These are phyloP conservation scores for Chamaetylas fuelleborni DNA, from an alignment of 2,113 vertebrate species.

Conservation along the genomic window DNA sequence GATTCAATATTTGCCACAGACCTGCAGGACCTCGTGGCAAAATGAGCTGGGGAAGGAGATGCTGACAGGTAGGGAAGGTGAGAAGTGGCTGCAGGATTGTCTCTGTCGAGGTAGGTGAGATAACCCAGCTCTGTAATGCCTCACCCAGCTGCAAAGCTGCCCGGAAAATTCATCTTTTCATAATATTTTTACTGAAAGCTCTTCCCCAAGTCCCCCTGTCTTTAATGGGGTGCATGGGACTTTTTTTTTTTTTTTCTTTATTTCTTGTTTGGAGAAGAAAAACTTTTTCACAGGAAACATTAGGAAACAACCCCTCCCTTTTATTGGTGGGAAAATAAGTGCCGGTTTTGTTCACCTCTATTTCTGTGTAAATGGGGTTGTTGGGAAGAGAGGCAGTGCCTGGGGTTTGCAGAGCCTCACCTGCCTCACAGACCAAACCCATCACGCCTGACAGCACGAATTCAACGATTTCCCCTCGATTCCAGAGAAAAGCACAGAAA, in stretches of 20 bases:
- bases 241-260: not conserved
- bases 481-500: not conserved
- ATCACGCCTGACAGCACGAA: not conserved
- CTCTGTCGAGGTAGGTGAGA: not conserved
- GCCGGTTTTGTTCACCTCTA: not conserved
- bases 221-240: not conserved
- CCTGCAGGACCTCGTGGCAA: not conserved
- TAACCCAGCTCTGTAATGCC: not conserved
- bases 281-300: not conserved
- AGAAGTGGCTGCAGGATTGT: not conserved
- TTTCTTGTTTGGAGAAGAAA: not conserved
- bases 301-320: not conserved
- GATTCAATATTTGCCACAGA: rapidly evolving
- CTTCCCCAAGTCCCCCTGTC: not conserved
- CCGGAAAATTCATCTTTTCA: not conserved
- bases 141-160: not conserved
- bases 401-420: not conserved
- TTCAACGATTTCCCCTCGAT: not conserved
- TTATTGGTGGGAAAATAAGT: not conserved
- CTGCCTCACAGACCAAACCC: not conserved
- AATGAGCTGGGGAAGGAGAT: not conserved
- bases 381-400: not conserved
- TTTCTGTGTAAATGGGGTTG: not conserved
- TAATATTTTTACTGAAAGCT: not conserved
- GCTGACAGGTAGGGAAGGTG: not conserved